A percentile compares a stretch with the other conserved stretches of the same genome.
Conservation (phyloP, 1,140 invertebrate species). For the Drosophila repleta region DNA sequence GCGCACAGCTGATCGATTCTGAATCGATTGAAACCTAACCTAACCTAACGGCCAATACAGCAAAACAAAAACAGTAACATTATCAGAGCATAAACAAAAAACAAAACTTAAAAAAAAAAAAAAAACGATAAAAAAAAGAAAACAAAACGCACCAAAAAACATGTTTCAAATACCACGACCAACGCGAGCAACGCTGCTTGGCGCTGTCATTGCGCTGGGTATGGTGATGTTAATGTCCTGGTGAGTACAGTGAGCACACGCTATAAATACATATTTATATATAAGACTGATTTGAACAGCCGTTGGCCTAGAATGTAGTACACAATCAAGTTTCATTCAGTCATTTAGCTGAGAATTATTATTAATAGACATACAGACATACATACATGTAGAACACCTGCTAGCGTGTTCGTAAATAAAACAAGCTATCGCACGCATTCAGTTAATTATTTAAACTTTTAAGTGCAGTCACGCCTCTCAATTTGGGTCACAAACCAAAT, state of each 20-base stretch:
- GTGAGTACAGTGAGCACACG: conserved; percentile 41
- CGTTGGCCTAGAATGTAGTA: no score
- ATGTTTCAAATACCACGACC: conserved; percentile 67
- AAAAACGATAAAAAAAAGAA: conserved; percentile 10
- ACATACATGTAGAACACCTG: neutral
- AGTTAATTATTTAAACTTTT: conserved; percentile 26
- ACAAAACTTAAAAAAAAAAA: conserved; percentile 10
- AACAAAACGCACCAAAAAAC: conserved; percentile 14
- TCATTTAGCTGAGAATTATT: no score
- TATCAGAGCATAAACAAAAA: conserved; percentile 13
- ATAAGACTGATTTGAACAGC: neutral
- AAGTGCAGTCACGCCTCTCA: conserved; percentile 22
- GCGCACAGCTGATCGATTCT: conserved; percentile 39
- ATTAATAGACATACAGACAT: neutral
- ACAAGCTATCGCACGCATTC: conserved; percentile 12
- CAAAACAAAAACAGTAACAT: conserved; percentile 13
- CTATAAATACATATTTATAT: neutral
- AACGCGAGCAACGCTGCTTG: conserved; percentile 47
- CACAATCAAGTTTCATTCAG: no score
- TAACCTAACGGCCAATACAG: conserved; percentile 7
- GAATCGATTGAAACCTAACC: conserved; percentile 17
- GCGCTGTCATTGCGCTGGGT: conserved; percentile 38
- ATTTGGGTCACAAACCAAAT: conserved; percentile 46
- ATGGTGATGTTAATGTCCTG: conserved; percentile 60
- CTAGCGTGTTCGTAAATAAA: conserved; percentile 9